A percentile compares a stretch with the other conserved stretches of the same genome.
These are phyloP conservation scores for Tamias sibiricus DNA, from an alignment of 2,113 vertebrate genomes.

Conservation along the genomic window DNA sequence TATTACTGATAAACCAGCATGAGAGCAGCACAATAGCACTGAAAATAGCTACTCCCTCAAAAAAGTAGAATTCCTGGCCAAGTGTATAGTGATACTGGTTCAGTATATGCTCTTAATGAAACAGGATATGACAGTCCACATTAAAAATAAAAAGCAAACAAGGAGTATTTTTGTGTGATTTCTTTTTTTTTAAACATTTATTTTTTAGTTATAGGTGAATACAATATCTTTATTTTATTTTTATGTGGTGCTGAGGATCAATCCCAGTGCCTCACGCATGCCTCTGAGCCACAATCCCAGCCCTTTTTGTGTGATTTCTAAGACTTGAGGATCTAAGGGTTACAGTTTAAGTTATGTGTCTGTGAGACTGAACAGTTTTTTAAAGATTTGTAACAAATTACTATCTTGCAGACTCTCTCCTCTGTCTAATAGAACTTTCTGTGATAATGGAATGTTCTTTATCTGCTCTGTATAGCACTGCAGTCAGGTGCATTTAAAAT, in stretches of 20 bases:
- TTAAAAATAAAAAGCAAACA: not conserved
- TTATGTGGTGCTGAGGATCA: too few relatives aligned
- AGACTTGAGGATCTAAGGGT: not conserved
- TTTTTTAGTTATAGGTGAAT: too few relatives aligned
- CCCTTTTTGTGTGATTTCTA: not conserved
- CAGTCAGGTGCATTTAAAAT: not conserved
- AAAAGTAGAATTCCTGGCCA: not conserved
- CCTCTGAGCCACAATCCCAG: too few relatives aligned
- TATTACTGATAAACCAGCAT: not conserved
- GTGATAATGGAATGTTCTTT: not conserved
- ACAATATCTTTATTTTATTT: too few relatives aligned
- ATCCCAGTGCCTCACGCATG: too few relatives aligned
- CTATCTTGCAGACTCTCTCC: not conserved
- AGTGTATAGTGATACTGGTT: not conserved
- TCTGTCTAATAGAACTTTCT: not conserved
- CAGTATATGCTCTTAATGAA: not conserved
- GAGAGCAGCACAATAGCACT: not conserved
- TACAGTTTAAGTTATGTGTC: not conserved
- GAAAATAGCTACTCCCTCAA: not conserved
- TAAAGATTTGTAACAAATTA: not conserved
- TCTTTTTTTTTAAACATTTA: too few relatives aligned
- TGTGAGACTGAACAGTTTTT: not conserved
- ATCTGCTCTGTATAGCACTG: not conserved
- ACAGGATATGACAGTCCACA: not conserved
- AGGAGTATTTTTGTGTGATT: not conserved